Percentiles rank a stretch among this genome's conserved stretches.
Conservation (phyloP, 2,888 invertebrate genomes). For the Epirrhoe tristata region DNA sequence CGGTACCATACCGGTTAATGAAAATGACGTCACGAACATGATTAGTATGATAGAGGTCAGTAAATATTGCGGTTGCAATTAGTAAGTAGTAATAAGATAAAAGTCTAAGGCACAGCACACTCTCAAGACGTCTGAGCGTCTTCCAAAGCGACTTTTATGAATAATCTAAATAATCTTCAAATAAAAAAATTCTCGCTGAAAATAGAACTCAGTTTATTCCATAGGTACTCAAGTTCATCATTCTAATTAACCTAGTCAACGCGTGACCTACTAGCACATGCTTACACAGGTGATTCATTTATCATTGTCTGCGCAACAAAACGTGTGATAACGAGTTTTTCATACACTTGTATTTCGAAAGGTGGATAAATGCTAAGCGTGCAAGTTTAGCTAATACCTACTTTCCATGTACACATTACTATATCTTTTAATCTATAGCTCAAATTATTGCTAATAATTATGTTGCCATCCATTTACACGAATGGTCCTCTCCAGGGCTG, state of each 20-base stretch:
- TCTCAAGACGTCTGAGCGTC: too few species aligned
- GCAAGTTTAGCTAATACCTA: conserved; percentile 9
- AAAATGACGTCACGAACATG: not conserved
- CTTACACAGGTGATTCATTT: conserved; percentile 15
- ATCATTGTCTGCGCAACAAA: conserved; percentile 22
- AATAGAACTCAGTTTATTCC: not conserved
- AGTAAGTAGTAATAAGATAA: too few species aligned
- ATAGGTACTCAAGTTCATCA: not conserved
- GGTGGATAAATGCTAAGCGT: conserved; percentile 17
- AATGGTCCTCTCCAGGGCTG: conserved; percentile 88
- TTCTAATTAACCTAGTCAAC: not conserved
- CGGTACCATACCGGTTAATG: too few species aligned
- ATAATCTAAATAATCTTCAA: too few species aligned
- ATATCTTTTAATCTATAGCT: not conserved
- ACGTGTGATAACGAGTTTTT: conserved; percentile 27
- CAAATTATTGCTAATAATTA: not conserved
- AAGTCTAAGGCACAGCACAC: too few species aligned
- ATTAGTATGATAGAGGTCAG: too few species aligned
- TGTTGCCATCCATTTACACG: not conserved
- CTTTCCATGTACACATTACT: not conserved
- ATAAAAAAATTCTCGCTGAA: too few species aligned
- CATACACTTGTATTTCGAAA: conserved; percentile 5
- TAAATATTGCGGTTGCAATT: too few species aligned
- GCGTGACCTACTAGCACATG: conserved; percentile 15
- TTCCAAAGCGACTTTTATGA: too few species aligned